phyloP scores from a whole-genome alignment of 2,113 vertebrate genomes.

The Chionomys nivalis region DNA sequence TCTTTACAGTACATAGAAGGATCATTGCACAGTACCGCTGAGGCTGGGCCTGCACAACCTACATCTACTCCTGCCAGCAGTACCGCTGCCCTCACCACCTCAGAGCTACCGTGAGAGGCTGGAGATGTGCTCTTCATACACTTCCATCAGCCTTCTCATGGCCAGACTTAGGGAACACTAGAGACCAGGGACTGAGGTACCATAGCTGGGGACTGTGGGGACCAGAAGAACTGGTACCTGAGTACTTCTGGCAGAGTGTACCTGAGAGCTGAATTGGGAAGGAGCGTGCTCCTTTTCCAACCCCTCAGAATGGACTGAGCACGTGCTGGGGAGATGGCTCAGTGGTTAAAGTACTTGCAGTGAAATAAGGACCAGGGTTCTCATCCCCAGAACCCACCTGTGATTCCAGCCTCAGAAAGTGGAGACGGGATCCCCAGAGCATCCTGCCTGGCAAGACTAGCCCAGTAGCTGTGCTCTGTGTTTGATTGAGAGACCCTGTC shows the following conservation, averaged over 20 bases:
- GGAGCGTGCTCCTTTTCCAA: background rate
- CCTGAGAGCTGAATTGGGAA: background rate
- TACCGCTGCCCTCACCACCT: background rate
- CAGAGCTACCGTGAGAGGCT: background rate
- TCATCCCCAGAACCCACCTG: too few relatives aligned
- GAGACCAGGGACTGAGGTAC: too few relatives aligned
- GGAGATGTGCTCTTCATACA: too few relatives aligned
- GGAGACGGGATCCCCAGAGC: background rate
- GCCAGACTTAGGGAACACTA: background rate
- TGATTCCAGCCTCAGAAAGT: background rate
- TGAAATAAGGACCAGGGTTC: background rate
- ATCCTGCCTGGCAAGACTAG: background rate
- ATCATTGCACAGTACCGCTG: background rate
- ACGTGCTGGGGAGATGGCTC: background rate
- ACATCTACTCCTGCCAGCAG: too few relatives aligned
- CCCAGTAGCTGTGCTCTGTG: background rate
- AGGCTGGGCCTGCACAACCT: fast-evolving
- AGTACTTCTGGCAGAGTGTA: background rate
- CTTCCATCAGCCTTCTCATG: background rate
- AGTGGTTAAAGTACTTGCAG: background rate
- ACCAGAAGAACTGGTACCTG: background rate
- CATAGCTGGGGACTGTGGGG: background rate
- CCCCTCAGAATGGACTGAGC: background rate
- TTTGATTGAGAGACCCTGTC: background rate
- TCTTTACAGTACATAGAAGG: too few relatives aligned